phyloP scores from a whole-genome alignment of 2,888 invertebrate genomes.

The Parnassius glacialis region DNA sequence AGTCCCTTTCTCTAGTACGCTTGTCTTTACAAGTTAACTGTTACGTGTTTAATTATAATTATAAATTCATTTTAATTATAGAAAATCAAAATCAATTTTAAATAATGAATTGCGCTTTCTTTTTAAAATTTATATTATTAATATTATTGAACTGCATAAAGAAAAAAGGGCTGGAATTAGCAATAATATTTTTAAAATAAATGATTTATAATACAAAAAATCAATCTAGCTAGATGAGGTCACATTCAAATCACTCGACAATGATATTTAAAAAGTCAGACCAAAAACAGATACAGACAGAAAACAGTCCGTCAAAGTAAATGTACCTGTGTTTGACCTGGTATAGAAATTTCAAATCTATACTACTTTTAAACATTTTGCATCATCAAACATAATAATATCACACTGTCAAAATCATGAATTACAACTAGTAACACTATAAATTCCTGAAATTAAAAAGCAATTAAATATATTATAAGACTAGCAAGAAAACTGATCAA shows the following conservation, averaged over 20 bases:
- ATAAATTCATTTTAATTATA: neutral
- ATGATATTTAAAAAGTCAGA: constrained; percentile 27
- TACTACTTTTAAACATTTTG: constrained; percentile 20
- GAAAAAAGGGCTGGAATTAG: constrained; percentile 3
- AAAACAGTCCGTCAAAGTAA: neutral
- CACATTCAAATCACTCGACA: constrained; percentile 46
- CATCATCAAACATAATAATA: constrained; percentile 15
- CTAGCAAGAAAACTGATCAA: too few relatives aligned
- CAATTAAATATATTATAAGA: too few relatives aligned
- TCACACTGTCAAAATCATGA: constrained; percentile 10
- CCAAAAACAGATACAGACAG: constrained; percentile 21
- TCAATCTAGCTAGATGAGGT: constrained; percentile 43
- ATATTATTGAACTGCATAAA: neutral
- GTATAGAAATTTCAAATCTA: constrained; percentile 16
- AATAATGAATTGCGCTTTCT: too few relatives aligned
- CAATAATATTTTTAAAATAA: constrained; percentile 6
- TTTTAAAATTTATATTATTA: too few relatives aligned
- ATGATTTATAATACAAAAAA: constrained; percentile 15
- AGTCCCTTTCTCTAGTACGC: constrained; percentile 1
- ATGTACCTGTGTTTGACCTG: constrained; percentile 3
- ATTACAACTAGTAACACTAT: neutral
- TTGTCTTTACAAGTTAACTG: constrained; percentile 7
- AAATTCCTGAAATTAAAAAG: too few relatives aligned
- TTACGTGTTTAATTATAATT: neutral
- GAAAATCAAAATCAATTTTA: neutral